Evolutionary conservation across 2,888 invertebrate species (phyloP), one percentile per base, ranked within the genome.

Genomic region (Syrphus vitripennis): DNA sequence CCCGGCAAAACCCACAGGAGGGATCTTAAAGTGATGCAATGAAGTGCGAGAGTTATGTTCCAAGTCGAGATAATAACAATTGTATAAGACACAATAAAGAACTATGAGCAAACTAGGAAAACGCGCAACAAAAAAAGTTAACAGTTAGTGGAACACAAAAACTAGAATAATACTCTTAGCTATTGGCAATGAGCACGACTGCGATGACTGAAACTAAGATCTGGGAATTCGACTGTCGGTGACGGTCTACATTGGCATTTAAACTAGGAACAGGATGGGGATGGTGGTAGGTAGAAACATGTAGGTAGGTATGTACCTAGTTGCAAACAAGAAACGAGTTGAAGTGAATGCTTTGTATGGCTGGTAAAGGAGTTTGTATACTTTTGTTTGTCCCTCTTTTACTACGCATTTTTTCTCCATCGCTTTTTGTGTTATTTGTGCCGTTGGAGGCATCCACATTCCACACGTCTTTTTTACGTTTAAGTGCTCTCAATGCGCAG

Each of bases 401-500:
- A 67, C 63, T 67, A 50, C 31, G 24, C 21, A n/a, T 14, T 53
- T 81, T 70, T 76, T 19, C 29, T 71, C 45, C 1, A 40, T 26
- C 9, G 12, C 14, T 37, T 16, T 24, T 61, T 34, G 10, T 42
- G 45, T 34, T 19, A 1, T 40, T 5, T 61, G 53, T 63, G 40
- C 48, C 45, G 29, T 65, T 55, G 19, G 19, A 31, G 74, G 72
- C 77, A 26, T 40, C 57, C 61, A 59, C 75, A 83, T 57, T 40
- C 57, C 61, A 59, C 75, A 83, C 65, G 75, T 75, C 69, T 55
- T 75, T 75, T 79, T 80, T 55, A 70, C 63, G 29, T 83, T 75
- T 69, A 83, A 83, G 74, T 79, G 74, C 83, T 83, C 79, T 79
- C 79, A 74, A 79, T 83, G 79, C 79, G 83, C 83, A 83, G 79